Evolutionary conservation across 2,888 invertebrate species (phyloP).

Genomic region (Pemphredon lugubris): DNA sequence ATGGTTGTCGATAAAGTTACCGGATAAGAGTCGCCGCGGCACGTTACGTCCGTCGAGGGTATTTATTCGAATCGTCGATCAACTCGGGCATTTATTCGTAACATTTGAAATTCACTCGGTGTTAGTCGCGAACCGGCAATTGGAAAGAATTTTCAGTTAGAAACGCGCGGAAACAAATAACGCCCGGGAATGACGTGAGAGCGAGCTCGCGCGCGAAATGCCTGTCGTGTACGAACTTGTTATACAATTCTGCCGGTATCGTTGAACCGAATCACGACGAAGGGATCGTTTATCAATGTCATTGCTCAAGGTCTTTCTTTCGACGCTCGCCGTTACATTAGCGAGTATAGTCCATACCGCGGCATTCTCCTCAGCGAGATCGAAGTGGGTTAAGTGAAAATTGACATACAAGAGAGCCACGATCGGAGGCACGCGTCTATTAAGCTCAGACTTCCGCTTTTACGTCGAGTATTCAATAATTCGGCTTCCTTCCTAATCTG

Average conservation of each 20-base stretch:
- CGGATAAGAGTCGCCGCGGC: background rate
- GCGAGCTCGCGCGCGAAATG: slow-evolving; percentile 37
- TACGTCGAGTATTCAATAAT: background rate
- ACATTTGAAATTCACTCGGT: slow-evolving; percentile 13
- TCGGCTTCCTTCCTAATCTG: no score
- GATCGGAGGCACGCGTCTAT: background rate
- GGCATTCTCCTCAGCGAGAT: background rate
- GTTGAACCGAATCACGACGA: slow-evolving; percentile 56
- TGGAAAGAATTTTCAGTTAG: slow-evolving; percentile 30
- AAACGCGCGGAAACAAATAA: slow-evolving; percentile 41
- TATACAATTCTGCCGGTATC: slow-evolving; percentile 46
- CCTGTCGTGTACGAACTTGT: slow-evolving; percentile 50
- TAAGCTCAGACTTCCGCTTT: background rate
- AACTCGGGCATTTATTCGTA: background rate
- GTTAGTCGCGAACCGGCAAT: slow-evolving; percentile 14
- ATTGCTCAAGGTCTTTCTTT: slow-evolving; percentile 55
- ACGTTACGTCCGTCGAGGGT: background rate
- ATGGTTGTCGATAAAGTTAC: slow-evolving; percentile 29
- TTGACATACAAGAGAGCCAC: background rate
- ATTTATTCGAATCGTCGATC: background rate
- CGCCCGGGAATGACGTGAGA: slow-evolving; percentile 22
- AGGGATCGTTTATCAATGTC: slow-evolving; percentile 66
- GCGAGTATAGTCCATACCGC: slow-evolving; percentile 5
- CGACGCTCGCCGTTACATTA: slow-evolving; percentile 46
- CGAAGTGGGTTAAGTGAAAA: slow-evolving; percentile 15